phyloP scores from a whole-genome alignment of 2,113 vertebrate genomes.

The Datnioides undecimradiatus region DNA sequence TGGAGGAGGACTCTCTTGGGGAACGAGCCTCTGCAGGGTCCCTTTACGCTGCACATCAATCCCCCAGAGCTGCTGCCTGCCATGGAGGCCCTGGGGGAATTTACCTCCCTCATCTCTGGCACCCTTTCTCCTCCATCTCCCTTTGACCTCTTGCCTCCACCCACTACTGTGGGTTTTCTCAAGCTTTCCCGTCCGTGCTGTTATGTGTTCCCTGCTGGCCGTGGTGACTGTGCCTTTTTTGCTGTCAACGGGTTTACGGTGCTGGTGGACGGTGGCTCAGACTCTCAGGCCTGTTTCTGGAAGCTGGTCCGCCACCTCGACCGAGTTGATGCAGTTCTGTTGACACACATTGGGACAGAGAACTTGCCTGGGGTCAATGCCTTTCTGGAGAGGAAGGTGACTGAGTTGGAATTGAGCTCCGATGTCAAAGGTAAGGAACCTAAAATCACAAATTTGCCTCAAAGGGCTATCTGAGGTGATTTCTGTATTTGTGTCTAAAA shows the following conservation, averaged over 20 bases:
- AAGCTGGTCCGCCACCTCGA: constrained; percentile 97
- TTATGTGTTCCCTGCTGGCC: constrained; percentile 95
- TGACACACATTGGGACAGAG: constrained; percentile 91
- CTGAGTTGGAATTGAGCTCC: constrained; percentile 83
- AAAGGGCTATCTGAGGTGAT: background rate
- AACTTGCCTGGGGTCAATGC: constrained; percentile 93
- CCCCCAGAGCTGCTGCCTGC: constrained; percentile 82
- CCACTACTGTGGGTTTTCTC: constrained; percentile 92
- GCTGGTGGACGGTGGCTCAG: constrained; percentile 93
- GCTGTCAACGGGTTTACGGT: constrained; percentile 95
- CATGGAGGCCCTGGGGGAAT: constrained; percentile 92
- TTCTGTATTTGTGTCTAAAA: no score
- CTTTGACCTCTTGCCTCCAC: constrained; percentile 94
- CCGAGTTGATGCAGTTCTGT: constrained; percentile 92
- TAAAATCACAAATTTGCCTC: background rate
- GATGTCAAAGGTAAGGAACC: constrained; percentile 69
- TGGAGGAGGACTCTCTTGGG: constrained; percentile 86
- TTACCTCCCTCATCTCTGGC: constrained; percentile 90
- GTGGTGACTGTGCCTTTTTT: constrained; percentile 94
- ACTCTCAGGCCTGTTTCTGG: constrained; percentile 94
- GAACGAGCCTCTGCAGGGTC: constrained; percentile 83
- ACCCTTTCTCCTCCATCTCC: constrained; percentile 88
- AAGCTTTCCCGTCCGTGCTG: constrained; percentile 96
- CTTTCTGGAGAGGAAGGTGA: constrained; percentile 91
- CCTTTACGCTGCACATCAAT: constrained; percentile 88